Evolutionary conservation across 53 echinoderm and acorn worm species (phyloP).

Genomic region (Actinopyga echinites): DNA sequence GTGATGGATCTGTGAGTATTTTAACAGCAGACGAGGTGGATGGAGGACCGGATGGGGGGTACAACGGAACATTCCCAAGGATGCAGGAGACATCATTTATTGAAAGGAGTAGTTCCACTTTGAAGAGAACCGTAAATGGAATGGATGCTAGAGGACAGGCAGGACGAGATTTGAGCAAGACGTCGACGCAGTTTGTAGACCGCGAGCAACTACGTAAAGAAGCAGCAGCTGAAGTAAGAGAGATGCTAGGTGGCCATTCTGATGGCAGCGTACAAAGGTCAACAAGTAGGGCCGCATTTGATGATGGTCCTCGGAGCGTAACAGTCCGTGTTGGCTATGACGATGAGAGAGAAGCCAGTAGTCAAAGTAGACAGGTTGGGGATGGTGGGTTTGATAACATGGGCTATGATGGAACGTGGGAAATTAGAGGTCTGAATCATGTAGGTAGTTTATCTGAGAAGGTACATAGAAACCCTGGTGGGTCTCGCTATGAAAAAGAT

Average conservation of each 20-base stretch:
- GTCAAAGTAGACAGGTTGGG: not conserved
- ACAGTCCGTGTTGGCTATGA: slow-evolving; percentile 17
- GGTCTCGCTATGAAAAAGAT: not conserved
- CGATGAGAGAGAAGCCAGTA: not conserved
- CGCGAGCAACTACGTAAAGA: not conserved
- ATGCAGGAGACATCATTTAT: slow-evolving; percentile 41
- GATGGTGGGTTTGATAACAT: not conserved
- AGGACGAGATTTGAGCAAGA: not conserved
- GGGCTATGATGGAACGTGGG: not conserved
- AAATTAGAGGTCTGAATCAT: slow-evolving; percentile 6
- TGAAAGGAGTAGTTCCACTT: not conserved
- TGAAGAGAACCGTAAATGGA: not conserved
- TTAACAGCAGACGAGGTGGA: slow-evolving; percentile 1
- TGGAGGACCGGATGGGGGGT: not conserved
- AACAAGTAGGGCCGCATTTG: not conserved
- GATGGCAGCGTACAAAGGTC: not conserved
- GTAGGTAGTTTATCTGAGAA: not conserved
- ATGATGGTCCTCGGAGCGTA: not conserved
- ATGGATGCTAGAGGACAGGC: too few relatives aligned
- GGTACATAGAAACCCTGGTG: too few relatives aligned
- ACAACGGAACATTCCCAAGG: slow-evolving; percentile 5
- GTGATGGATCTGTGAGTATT: slow-evolving; percentile 17
- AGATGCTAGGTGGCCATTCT: not conserved
- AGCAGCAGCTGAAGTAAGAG: not conserved
- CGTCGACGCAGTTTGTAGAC: not conserved